A percentile compares a stretch with the other conserved stretches of the same genome.
Evolutionary conservation across 2,888 invertebrate genomes (phyloP).

Genomic region (Invenusta paracnida): DNA sequence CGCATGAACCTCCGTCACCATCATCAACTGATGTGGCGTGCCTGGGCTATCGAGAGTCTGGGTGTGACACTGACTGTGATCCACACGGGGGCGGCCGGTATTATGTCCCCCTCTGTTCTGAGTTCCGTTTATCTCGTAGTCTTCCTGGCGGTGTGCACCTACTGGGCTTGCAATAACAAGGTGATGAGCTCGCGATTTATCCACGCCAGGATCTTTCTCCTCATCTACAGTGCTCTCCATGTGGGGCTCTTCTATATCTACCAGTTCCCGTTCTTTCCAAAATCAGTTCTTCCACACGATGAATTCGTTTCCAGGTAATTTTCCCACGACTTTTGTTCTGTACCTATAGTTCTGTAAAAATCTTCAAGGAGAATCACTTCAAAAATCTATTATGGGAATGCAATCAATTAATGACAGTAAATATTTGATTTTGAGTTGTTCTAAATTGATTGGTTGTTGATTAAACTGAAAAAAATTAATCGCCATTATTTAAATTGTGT

Average conservation of each 20-base stretch:
- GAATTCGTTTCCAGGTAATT: conserved; percentile 28
- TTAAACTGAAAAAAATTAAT: too few relatives aligned
- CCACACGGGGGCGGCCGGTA: background rate
- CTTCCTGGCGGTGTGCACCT: conserved; percentile 36
- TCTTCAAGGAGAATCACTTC: too few relatives aligned
- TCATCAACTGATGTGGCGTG: conserved; percentile 37
- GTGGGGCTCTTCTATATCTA: conserved; percentile 14
- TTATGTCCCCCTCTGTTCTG: conserved; percentile 36
- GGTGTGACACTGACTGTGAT: conserved; percentile 19
- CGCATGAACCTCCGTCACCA: too few relatives aligned
- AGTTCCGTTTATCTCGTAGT: conserved; percentile 30
- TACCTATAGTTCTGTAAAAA: background rate
- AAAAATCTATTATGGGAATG: too few relatives aligned
- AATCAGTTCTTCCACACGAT: background rate
- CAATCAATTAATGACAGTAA: too few relatives aligned
- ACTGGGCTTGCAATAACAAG: conserved; percentile 36
- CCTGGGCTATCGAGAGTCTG: conserved; percentile 34
- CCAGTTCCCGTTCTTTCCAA: conserved; percentile 22
- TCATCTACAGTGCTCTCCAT: conserved; percentile 33
- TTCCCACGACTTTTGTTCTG: too few relatives aligned
- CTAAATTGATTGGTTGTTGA: too few relatives aligned
- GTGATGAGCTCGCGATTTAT: conserved; percentile 16
- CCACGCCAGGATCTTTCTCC: conserved; percentile 31
- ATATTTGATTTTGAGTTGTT: too few relatives aligned
- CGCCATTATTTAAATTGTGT: too few relatives aligned